Evolutionary conservation across 2,888 invertebrate genomes (phyloP), one percentile per base, ranked within the genome.

Genomic region (Melikaiella ostensackeni): DNA sequence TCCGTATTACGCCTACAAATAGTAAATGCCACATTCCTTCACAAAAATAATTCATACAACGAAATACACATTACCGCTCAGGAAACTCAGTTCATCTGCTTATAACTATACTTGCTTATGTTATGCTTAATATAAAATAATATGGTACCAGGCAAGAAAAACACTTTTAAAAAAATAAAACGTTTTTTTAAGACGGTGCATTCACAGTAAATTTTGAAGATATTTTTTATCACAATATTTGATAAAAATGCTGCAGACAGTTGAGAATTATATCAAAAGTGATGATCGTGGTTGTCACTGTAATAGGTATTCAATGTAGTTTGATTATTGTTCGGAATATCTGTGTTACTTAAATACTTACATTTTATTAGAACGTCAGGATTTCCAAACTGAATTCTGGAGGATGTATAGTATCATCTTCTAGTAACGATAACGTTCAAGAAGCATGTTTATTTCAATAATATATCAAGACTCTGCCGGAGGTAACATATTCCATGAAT

Each of bases 1-100:
- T 57, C 50, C 75, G 64, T 64, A 75, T 59, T 74, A 74, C 59
- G 33, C 38, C 24, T 74, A 33, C 59, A 74, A 57, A 74, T 38
- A n/a, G 57, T 61, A 61, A 61, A 61, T 35, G 61, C 38, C 57
- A 59, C 16, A 38, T 59, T 35, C 33, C 27, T 38, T 38, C 6
- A 30, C n/a, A 61, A 61, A 24, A 61, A 27, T 35, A 35, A 61
- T 74, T 61, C 42, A 16, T 35, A 42, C 57, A n/a, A 21, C 16
- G 1, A 59, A 59, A 57, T 57, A 21, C 35, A n/a, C 30, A 74
- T 9, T 21, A 21, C n/a, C 9, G n/a, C 21, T 21, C 21, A 3
- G 8, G 0, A 21, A 55, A 55, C 2, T 21, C 3, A 21, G 50
- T 55, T 9, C n/a, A 9, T 8, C 9, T 55, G n/a, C 4, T 21